These are phyloP conservation scores for Platynereis dumerilii DNA, from an alignment of 2,888 invertebrate genomes.

Conservation along the genomic window DNA sequence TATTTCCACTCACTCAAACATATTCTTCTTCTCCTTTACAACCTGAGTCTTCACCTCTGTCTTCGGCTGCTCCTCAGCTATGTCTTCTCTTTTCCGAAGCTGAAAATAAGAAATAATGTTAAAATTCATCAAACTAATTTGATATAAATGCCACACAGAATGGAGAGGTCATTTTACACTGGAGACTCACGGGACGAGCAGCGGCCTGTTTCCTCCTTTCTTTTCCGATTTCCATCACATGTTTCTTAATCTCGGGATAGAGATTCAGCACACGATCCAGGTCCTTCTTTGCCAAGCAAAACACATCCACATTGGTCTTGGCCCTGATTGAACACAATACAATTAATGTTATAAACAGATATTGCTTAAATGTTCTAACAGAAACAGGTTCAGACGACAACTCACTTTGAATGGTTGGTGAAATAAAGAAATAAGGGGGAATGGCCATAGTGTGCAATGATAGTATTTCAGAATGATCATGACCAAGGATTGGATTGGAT, in stretches of 20 bases:
- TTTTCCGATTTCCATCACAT: constrained; percentile 26
- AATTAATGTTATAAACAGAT: too few relatives aligned
- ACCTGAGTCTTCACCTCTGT: neutral
- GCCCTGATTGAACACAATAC: constrained; percentile 25
- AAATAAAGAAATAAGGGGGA: too few relatives aligned
- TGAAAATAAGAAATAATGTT: too few relatives aligned
- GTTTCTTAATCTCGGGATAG: constrained; percentile 35
- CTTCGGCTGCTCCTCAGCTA: neutral
- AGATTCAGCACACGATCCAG: constrained; percentile 34
- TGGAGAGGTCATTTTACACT: too few relatives aligned
- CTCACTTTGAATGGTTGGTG: too few relatives aligned
- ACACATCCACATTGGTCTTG: constrained; percentile 36
- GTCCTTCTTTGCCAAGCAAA: constrained; percentile 31
- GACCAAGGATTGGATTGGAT: too few relatives aligned
- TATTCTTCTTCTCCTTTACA: neutral
- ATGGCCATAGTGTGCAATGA: too few relatives aligned
- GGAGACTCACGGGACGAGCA: neutral
- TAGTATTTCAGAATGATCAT: too few relatives aligned
- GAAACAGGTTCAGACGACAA: too few relatives aligned
- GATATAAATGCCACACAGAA: too few relatives aligned
- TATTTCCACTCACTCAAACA: neutral
- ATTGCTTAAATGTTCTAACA: too few relatives aligned
- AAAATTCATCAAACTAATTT: too few relatives aligned
- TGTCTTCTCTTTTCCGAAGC: neutral
- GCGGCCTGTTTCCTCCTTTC: constrained; percentile 29